These are phyloP conservation scores for Morone chrysops DNA, from an alignment of 2,113 vertebrate species.

Conservation along the genomic window DNA sequence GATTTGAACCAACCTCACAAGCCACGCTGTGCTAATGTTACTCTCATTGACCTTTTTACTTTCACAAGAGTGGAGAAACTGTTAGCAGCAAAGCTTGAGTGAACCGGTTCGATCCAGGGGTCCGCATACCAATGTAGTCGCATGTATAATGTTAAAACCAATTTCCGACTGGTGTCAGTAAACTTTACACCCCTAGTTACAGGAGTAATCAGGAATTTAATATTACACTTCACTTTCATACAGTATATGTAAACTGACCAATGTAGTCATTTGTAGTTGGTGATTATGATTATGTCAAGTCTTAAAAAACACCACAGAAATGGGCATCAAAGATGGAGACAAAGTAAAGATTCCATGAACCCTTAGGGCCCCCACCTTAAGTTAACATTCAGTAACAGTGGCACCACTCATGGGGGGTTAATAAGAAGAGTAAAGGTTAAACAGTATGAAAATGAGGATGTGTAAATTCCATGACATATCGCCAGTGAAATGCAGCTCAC, in stretches of 20 bases:
- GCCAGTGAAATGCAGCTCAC: slow-evolving; percentile 20
- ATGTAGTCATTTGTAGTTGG: neutral
- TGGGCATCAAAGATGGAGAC: neutral
- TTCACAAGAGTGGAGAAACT: too few species aligned
- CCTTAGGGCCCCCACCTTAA: neutral
- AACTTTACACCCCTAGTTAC: neutral
- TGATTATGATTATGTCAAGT: neutral
- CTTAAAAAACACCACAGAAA: neutral
- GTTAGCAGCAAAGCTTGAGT: too few species aligned
- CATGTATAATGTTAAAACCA: too few species aligned
- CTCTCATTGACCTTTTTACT: too few species aligned
- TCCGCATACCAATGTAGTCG: too few species aligned
- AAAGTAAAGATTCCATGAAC: neutral
- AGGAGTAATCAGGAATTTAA: neutral
- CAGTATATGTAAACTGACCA: neutral
- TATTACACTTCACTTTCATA: neutral
- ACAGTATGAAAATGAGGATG: neutral
- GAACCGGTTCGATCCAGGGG: too few species aligned
- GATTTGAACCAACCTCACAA: too few species aligned
- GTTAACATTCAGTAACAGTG: neutral
- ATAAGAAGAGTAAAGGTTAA: neutral
- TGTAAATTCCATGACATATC: slow-evolving; percentile 36
- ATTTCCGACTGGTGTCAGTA: too few species aligned
- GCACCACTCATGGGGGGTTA: too few species aligned
- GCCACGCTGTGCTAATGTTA: too few species aligned